phyloP scores from a whole-genome alignment of 2,888 invertebrate genomes.

The Agrenia bidenticulata region DNA sequence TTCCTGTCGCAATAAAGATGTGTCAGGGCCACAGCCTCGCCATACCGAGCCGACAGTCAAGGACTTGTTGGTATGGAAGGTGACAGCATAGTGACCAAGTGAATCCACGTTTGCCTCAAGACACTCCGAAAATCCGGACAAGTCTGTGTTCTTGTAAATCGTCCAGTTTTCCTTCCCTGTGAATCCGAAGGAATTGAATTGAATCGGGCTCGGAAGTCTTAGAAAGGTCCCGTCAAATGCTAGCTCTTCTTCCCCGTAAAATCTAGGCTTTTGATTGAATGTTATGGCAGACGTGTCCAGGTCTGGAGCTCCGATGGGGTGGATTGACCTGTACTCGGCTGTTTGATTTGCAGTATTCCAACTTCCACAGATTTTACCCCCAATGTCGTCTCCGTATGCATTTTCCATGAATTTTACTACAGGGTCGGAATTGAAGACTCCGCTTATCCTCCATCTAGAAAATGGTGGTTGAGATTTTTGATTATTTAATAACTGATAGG shows the following conservation, averaged over 20 bases:
- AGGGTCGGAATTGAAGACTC: constrained; percentile 38
- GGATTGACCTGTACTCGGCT: constrained; percentile 38
- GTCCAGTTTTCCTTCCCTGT: constrained; percentile 44
- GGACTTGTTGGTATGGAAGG: constrained; percentile 34
- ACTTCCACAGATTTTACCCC: constrained; percentile 35
- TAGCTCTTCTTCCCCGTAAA: constrained; percentile 33
- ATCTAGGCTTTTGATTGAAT: constrained; percentile 31
- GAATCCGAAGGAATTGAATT: constrained; percentile 39
- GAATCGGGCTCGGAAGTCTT: constrained; percentile 25
- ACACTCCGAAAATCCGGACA: constrained; percentile 34
- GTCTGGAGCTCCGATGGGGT: constrained; percentile 38
- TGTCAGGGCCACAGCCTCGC: constrained; percentile 34
- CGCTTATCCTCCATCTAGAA: constrained; percentile 39
- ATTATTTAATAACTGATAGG: neutral
- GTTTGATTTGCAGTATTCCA: constrained; percentile 39
- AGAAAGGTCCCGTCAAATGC: constrained; percentile 39
- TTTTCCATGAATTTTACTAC: constrained; percentile 40
- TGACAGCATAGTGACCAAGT: constrained; percentile 26
- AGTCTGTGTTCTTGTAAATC: constrained; percentile 33
- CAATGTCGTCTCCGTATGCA: constrained; percentile 36
- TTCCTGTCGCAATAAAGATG: constrained; percentile 6
- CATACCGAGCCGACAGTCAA: constrained; percentile 38
- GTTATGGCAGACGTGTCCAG: constrained; percentile 38
- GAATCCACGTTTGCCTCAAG: constrained; percentile 31
- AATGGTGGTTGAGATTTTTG: too few relatives aligned